Evolutionary conservation across 1,140 invertebrate species (phyloP).

Genomic region (Bombus sibiricus): DNA sequence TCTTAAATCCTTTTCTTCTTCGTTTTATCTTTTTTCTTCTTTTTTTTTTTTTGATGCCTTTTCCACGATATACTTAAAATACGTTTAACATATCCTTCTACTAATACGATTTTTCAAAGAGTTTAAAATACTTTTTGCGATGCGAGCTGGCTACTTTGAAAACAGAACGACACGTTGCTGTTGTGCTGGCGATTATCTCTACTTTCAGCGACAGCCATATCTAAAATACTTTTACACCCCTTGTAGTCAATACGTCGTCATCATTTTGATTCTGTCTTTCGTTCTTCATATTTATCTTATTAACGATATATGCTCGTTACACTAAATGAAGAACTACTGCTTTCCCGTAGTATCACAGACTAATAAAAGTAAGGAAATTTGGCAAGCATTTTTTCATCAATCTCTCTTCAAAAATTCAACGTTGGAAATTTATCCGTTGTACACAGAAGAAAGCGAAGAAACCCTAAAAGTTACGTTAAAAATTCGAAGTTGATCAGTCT

Average conservation of each 20-base stretch:
- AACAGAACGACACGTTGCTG: not conserved
- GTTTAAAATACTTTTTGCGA: conserved; percentile 45
- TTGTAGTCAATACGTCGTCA: conserved; percentile 6
- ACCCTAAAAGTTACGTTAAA: not conserved
- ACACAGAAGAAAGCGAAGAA: not conserved
- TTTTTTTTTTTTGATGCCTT: not conserved
- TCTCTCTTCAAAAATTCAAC: not conserved
- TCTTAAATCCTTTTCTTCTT: not conserved
- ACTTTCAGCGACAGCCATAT: conserved; percentile 4
- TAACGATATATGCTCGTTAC: not conserved
- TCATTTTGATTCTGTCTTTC: not conserved
- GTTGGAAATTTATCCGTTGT: not conserved
- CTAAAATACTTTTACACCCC: conserved; percentile 9
- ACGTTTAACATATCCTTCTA: conserved; percentile 49
- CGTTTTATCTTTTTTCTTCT: not conserved
- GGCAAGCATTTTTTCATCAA: not conserved
- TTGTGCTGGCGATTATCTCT: not conserved
- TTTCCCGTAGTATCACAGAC: not conserved
- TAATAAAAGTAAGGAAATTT: conserved; percentile 11
- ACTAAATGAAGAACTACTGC: not conserved
- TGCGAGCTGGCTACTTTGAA: conserved; percentile 35
- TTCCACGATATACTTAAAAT: conserved; percentile 44
- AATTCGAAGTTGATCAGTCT: conserved; percentile 15
- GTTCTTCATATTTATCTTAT: no score
- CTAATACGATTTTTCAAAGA: conserved; percentile 37